Conservation (phyloP, 2,888 invertebrate genomes). For the Megamerina dolium region DNA sequence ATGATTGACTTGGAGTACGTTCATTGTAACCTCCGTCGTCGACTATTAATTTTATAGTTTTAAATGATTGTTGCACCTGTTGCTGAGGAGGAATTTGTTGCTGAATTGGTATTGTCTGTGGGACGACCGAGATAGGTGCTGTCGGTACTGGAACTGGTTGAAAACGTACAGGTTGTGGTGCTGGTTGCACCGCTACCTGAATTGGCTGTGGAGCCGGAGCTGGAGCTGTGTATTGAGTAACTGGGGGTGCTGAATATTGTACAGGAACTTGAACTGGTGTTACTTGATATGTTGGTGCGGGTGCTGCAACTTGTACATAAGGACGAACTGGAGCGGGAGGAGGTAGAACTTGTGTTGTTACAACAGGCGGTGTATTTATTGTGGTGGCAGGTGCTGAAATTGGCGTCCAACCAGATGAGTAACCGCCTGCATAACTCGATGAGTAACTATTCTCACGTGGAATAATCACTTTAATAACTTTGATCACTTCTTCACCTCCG, state of each 20-base stretch:
- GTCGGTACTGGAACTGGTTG: slow-evolving; percentile 25
- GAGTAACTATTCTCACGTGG: slow-evolving; percentile 15
- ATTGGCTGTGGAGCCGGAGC: slow-evolving; percentile 5
- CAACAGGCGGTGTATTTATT: background rate
- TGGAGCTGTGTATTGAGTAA: no score
- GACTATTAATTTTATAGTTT: slow-evolving; percentile 34
- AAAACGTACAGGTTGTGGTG: slow-evolving; percentile 24
- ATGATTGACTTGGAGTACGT: slow-evolving; percentile 23
- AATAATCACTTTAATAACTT: slow-evolving; percentile 23
- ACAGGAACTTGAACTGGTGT: slow-evolving; percentile 4
- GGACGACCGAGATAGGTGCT: background rate
- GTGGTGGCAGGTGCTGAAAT: slow-evolving; percentile 2
- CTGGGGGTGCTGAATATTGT: background rate
- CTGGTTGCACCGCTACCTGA: slow-evolving; percentile 11
- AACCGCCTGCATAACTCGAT: slow-evolving; percentile 11
- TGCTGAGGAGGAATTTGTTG: background rate
- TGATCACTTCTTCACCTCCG: slow-evolving; percentile 14
- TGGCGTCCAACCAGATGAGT: slow-evolving; percentile 16
- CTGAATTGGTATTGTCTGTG: background rate
- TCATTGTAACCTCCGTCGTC: slow-evolving; percentile 21
- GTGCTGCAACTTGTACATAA: background rate
- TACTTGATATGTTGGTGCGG: slow-evolving; percentile 5
- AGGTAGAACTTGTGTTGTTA: background rate
- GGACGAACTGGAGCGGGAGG: background rate
- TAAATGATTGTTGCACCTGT: slow-evolving; percentile 25